Evolutionary conservation across 2,797 vertebrate genomes (phyloP).

Genomic region (Trachops cirrhosus): DNA sequence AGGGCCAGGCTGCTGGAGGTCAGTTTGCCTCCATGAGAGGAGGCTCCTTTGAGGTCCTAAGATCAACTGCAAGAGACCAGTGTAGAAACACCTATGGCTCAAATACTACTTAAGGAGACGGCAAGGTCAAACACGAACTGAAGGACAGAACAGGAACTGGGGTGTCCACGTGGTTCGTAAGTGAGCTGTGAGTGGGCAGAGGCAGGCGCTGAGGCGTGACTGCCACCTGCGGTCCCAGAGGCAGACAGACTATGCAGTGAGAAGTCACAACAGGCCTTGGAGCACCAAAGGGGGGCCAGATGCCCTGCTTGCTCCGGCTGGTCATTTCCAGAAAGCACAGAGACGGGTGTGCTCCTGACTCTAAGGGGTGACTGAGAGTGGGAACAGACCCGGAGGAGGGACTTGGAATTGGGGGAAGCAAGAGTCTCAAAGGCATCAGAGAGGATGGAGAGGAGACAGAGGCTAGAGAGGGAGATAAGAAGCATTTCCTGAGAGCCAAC

Average conservation of each 20-base stretch:
- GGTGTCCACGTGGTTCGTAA: neutral
- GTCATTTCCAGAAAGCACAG: neutral
- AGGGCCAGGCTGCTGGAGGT: neutral
- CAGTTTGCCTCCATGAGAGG: too few species aligned
- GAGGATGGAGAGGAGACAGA: neutral
- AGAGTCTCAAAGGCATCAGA: neutral
- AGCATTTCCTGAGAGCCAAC: neutral
- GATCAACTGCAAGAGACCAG: neutral
- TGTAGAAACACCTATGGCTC: neutral
- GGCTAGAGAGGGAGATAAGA: neutral
- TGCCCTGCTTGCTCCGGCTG: neutral
- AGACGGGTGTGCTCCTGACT: neutral
- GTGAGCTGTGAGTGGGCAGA: neutral
- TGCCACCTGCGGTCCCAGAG: neutral
- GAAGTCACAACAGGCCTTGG: neutral
- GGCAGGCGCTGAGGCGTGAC: neutral
- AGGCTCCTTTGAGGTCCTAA: neutral
- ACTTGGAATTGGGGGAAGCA: neutral
- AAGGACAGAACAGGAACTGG: neutral
- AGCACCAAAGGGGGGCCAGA: neutral
- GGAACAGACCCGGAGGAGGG: neutral
- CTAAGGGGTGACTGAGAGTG: neutral
- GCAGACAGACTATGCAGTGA: neutral
- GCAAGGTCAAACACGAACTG: neutral
- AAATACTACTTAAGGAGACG: neutral